A percentile compares a stretch with the other conserved stretches of the same genome.
These are phyloP conservation scores for Xyrauchen texanus DNA, from an alignment of 2,113 vertebrate species.

Conservation along the genomic window DNA sequence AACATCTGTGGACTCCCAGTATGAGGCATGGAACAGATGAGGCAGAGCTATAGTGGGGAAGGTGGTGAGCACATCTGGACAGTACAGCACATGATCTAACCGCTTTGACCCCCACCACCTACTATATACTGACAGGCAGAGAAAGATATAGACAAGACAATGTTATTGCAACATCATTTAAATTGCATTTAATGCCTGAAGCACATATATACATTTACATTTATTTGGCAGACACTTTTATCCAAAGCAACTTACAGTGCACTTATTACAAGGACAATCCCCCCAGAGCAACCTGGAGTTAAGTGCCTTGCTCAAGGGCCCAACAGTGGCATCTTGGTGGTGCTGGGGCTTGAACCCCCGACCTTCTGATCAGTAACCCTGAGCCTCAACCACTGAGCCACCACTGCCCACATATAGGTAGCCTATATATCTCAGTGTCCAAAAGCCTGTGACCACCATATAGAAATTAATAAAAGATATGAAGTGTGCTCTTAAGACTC, in stretches of 20 bases:
- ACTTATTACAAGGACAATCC: too few relatives aligned
- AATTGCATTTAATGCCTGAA: neutral
- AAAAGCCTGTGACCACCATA: neutral
- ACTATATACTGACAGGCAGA: slow-evolving; percentile 67
- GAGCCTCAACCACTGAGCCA: too few relatives aligned
- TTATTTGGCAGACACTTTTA: too few relatives aligned
- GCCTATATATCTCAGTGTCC: neutral
- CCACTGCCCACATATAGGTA: too few relatives aligned
- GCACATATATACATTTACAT: too few relatives aligned
- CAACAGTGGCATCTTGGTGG: too few relatives aligned
- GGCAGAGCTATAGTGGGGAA: slow-evolving; percentile 85
- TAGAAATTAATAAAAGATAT: neutral
- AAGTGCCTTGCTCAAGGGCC: too few relatives aligned
- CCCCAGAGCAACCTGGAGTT: too few relatives aligned
- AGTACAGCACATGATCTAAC: slow-evolving; percentile 84
- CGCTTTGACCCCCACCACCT: slow-evolving; percentile 85
- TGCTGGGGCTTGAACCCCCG: too few relatives aligned
- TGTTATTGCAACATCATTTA: neutral
- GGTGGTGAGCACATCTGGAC: slow-evolving; percentile 82
- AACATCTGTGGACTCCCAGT: slow-evolving; percentile 87
- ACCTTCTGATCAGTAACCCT: too few relatives aligned
- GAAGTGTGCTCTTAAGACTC: slow-evolving; percentile 17
- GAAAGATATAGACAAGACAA: neutral
- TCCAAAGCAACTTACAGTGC: too few relatives aligned
- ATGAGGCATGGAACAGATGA: slow-evolving; percentile 86